A percentile compares a stretch with the other conserved stretches of the same genome.
Conservation (phyloP, 2,888 invertebrate species). For the Sphinx pinastri region DNA sequence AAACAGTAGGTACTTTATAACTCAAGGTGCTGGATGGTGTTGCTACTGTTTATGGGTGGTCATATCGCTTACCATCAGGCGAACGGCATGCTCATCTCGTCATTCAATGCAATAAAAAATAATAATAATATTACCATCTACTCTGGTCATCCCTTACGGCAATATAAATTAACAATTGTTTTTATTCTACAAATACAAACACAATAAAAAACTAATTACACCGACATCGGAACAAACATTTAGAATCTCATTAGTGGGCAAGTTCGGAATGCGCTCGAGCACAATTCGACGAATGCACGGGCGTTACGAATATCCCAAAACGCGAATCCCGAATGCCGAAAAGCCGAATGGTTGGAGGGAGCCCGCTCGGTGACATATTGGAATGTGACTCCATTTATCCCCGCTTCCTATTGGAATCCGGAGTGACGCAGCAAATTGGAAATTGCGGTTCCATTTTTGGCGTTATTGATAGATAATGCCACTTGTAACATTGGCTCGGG, state of each 20-base stretch:
- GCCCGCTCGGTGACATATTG: conserved; percentile 81
- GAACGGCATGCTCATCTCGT: no score
- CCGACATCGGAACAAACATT: conserved; percentile 42
- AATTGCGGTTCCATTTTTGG: conserved; percentile 82
- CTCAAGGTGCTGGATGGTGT: no score
- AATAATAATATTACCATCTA: no score
- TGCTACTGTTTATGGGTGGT: no score
- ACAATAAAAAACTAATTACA: conserved; percentile 16
- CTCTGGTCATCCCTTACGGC: no score
- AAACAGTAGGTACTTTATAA: no score
- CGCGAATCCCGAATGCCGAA: conserved; percentile 71
- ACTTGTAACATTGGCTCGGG: conserved; percentile 57
- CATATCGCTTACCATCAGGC: no score
- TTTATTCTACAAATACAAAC: background rate
- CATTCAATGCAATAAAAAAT: no score
- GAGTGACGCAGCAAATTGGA: conserved; percentile 83
- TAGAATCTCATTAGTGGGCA: conserved; percentile 73
- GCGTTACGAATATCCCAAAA: conserved; percentile 64
- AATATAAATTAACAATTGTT: background rate
- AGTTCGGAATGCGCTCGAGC: conserved; percentile 63
- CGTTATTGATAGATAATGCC: conserved; percentile 76
- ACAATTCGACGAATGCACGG: conserved; percentile 66
- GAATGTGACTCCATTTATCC: conserved; percentile 84
- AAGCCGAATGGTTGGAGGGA: conserved; percentile 73
- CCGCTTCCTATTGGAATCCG: conserved; percentile 83